phyloP scores from a whole-genome alignment of 2,797 vertebrate species.

The Schizopygopsis malacanthus region DNA sequence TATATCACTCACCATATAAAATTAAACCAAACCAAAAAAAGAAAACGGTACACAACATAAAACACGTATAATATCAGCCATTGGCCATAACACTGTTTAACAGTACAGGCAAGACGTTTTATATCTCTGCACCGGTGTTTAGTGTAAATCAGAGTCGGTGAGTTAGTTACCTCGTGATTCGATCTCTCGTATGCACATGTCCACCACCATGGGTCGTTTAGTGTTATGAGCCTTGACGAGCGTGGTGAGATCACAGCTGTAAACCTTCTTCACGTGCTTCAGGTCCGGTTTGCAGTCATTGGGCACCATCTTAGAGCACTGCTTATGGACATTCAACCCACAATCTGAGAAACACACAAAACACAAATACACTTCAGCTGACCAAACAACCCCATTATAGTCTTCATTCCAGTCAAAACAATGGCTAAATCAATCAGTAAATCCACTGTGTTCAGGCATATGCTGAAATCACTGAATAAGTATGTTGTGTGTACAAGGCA shows the following conservation, averaged over 20 bases:
- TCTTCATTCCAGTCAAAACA: background rate
- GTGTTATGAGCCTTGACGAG: slow-evolving; percentile 94
- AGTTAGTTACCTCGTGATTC: slow-evolving; percentile 91
- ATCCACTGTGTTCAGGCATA: background rate
- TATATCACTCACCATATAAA: background rate
- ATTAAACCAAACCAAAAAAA: background rate
- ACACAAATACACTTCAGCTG: background rate
- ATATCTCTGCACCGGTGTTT: background rate
- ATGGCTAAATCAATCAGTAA: background rate
- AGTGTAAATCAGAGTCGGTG: background rate
- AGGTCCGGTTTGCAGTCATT: slow-evolving; percentile 97
- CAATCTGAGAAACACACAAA: slow-evolving; percentile 82
- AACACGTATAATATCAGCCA: background rate
- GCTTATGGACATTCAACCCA: slow-evolving; percentile 97
- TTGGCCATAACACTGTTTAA: background rate
- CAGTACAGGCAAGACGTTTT: background rate
- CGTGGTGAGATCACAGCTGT: slow-evolving; percentile 98
- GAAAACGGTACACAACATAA: background rate
- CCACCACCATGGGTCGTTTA: slow-evolving; percentile 97
- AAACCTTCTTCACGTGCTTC: slow-evolving; percentile 97
- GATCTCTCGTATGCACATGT: slow-evolving; percentile 99
- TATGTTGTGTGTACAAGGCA: slow-evolving; percentile 2
- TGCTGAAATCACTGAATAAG: background rate
- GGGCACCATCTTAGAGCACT: slow-evolving; percentile 95
- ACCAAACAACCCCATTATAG: background rate